phyloP scores from a whole-genome alignment of 1,140 invertebrate species.

The Alviniconcha marisindica region DNA sequence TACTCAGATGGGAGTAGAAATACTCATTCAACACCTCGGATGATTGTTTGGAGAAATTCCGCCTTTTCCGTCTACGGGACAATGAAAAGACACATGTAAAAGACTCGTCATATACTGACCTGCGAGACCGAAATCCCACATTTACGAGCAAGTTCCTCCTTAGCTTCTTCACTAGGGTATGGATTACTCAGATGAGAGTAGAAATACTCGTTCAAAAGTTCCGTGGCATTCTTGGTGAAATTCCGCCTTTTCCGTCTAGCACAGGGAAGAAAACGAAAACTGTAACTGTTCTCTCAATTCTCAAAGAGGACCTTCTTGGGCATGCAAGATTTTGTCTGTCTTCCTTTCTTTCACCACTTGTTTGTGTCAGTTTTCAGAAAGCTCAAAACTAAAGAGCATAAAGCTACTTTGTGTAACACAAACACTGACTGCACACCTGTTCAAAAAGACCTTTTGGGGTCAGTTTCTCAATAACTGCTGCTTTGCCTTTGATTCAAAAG shows the following conservation, averaged over 20 bases:
- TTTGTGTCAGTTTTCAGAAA: too few relatives aligned
- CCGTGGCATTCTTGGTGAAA: slow-evolving; percentile 99
- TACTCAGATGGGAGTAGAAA: slow-evolving; percentile 99
- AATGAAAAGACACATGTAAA: slow-evolving; percentile 32
- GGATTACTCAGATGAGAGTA: slow-evolving; percentile 99
- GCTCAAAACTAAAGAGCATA: too few relatives aligned
- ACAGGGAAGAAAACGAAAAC: slow-evolving; percentile 11
- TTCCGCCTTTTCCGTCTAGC: slow-evolving; percentile 96
- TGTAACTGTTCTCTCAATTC: too few relatives aligned
- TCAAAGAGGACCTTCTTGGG: too few relatives aligned
- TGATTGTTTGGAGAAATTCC: slow-evolving; percentile 99
- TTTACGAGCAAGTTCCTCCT: slow-evolving; percentile 98
- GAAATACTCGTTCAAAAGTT: slow-evolving; percentile 99
- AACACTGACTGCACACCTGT: too few relatives aligned
- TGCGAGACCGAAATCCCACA: slow-evolving; percentile 99
- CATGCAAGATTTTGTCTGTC: too few relatives aligned
- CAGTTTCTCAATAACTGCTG: too few relatives aligned
- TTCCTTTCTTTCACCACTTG: too few relatives aligned
- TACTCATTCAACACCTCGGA: slow-evolving; percentile 99
- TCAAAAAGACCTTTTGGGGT: too few relatives aligned
- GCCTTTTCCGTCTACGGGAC: slow-evolving; percentile 90
- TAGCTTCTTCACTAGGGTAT: slow-evolving; percentile 99
- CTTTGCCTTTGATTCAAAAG: too few relatives aligned
- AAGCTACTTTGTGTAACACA: too few relatives aligned
- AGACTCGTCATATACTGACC: slow-evolving; percentile 76